These are phyloP conservation scores for Oxyruncus cristatus DNA, from an alignment of 2,113 vertebrate species.

Conservation along the genomic window DNA sequence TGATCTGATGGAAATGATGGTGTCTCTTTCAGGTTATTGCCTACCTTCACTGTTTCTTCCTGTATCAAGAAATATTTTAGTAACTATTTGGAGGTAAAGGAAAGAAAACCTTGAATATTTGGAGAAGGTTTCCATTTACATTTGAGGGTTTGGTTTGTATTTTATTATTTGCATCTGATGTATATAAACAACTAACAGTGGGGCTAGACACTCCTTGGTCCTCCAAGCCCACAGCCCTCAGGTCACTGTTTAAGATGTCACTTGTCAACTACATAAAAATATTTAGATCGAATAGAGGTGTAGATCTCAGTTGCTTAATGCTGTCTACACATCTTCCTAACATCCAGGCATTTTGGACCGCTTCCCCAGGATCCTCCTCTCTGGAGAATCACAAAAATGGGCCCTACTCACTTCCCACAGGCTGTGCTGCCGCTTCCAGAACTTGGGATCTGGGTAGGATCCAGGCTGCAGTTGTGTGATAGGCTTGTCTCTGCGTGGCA, in stretches of 20 bases:
- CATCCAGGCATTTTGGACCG: neutral
- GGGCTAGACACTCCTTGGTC: neutral
- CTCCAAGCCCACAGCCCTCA: neutral
- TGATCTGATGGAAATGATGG: neutral
- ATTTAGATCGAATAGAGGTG: neutral
- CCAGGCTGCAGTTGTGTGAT: rapidly evolving
- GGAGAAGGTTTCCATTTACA: neutral
- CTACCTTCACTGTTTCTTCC: neutral
- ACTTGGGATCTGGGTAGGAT: neutral
- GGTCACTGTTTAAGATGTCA: neutral
- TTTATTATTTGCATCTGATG: neutral
- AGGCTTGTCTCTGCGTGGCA: neutral
- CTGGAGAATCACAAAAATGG: neutral
- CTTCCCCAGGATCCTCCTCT: neutral
- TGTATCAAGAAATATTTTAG: neutral
- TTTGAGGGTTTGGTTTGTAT: neutral
- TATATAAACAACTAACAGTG: neutral
- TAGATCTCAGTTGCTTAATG: neutral
- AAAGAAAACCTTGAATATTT: neutral
- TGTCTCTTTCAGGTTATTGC: neutral
- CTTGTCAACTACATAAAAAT: neutral
- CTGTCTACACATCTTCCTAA: neutral
- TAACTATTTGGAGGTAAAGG: neutral
- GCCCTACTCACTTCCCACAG: neutral
- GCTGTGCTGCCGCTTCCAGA: neutral